Evolutionary conservation across 2,113 vertebrate species (phyloP), one percentile per base, ranked within the genome.

Genomic region (Bostrychus sinensis): DNA sequence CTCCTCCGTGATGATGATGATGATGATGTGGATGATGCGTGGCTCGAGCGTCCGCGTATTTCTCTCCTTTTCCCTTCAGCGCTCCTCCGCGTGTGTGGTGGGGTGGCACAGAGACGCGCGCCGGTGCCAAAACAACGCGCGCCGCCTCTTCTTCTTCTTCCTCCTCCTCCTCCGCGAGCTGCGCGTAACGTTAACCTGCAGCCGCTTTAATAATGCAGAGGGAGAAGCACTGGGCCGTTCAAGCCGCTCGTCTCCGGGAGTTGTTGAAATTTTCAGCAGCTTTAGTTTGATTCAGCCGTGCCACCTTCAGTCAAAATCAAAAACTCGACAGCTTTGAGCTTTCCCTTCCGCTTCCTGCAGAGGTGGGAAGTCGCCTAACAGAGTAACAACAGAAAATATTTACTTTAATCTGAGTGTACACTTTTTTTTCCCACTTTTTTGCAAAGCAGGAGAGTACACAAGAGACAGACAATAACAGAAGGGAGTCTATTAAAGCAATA

Each of bases 111-210:
- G 62, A 58, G 57, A 66, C 62, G 66, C 77, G 75, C 73, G 54
- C 53, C n/a, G n/a, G 36, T 77, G 77, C 79, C 79, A 11, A 70
- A 72, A 67, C 36, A n/a, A 45, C 66, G 75, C 82, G 37, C 61
- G 48, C 56, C 51, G 17, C 67, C 70, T 66, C 75, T 22, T 28
- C 5, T 20, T 60, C 48, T 28, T 5, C 10, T 46, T 19, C 20
- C 23, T 23, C 45, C 0, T 23, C 20, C 4, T 50, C 46, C 23
- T 50, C 20, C 46, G 7, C 13, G 23, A 8, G 23, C 9, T 16
- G 46, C 14, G 46, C 23, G 19, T 23, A 46, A 46, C 10, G 11
- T 46, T 13, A 10, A 46, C 43, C 43, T 22, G 43, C 43, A 11
- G 19, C 20, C 8, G 8, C 43, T 46, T 51, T n/a, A 51, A 51